phyloP scores from a whole-genome alignment of 2,797 vertebrate species.

The Cuculus canorus region DNA sequence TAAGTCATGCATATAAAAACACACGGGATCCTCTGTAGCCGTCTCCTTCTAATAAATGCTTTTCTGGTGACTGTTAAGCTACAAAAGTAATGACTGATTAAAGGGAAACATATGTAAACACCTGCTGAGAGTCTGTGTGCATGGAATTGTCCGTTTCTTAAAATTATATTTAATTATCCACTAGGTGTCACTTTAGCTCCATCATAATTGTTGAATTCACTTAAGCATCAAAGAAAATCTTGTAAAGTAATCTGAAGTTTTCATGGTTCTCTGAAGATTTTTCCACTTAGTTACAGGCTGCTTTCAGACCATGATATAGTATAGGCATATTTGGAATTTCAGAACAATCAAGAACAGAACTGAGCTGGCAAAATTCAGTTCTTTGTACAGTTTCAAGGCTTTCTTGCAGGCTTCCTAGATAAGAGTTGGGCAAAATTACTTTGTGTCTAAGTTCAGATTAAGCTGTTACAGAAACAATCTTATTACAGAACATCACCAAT shows the following conservation, averaged over 20 bases:
- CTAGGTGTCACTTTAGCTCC: conserved; percentile 31
- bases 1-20: neutral
- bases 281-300: neutral
- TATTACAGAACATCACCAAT: neutral
- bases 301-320: neutral
- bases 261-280: neutral
- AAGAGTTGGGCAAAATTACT: neutral
- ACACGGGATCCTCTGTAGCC: neutral
- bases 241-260: neutral
- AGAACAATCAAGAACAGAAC: neutral
- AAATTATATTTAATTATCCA: neutral
- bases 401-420: neutral
- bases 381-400: neutral
- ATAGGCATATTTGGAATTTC: neutral
- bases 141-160: neutral
- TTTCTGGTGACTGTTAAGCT: neutral
- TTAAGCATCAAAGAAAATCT: neutral
- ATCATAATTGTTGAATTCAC: neutral
- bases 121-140: neutral
- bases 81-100: neutral
- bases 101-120: neutral
- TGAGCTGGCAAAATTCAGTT: neutral
- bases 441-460: neutral
- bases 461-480: neutral
- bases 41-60: neutral